phyloP scores from a whole-genome alignment of 1,140 invertebrate genomes.

The Drosophila leontia region DNA sequence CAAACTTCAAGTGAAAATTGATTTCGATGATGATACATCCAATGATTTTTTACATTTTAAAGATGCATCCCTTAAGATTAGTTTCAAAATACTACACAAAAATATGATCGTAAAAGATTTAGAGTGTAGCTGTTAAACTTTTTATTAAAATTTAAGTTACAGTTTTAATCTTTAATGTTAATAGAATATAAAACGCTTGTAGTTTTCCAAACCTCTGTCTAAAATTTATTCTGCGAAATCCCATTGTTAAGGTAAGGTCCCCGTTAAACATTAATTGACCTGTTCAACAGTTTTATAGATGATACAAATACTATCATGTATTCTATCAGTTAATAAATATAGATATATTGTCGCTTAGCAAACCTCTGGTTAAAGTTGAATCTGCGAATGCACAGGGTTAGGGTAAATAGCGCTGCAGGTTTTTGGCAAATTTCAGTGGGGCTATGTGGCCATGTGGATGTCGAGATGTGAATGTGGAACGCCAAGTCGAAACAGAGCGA shows the following conservation, averaged over 20 bases:
- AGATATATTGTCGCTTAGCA: neutral
- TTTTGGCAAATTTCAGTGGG: conserved; percentile 28
- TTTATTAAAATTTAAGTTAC: too few relatives aligned
- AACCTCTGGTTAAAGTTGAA: conserved; percentile 5
- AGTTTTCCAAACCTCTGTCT: neutral
- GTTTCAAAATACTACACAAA: too few relatives aligned
- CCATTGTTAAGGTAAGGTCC: neutral
- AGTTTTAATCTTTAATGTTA: too few relatives aligned
- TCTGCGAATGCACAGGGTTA: neutral
- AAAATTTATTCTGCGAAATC: neutral
- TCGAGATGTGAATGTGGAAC: conserved; percentile 46
- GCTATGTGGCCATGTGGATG: conserved; percentile 35
- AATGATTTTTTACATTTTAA: neutral
- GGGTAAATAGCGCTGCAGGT: conserved; percentile 26
- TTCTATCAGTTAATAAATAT: neutral
- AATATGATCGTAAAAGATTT: too few relatives aligned
- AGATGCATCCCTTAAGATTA: neutral
- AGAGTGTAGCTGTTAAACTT: too few relatives aligned
- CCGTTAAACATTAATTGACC: too few relatives aligned
- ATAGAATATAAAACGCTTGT: too few relatives aligned
- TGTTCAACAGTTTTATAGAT: too few relatives aligned
- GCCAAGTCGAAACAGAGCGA: conserved; percentile 46
- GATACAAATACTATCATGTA: too few relatives aligned
- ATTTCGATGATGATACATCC: too few relatives aligned
- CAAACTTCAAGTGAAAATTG: neutral